Base-by-base conservation (phyloP, 2,888 invertebrate genomes). In the Diarsia dahlii region DNA sequence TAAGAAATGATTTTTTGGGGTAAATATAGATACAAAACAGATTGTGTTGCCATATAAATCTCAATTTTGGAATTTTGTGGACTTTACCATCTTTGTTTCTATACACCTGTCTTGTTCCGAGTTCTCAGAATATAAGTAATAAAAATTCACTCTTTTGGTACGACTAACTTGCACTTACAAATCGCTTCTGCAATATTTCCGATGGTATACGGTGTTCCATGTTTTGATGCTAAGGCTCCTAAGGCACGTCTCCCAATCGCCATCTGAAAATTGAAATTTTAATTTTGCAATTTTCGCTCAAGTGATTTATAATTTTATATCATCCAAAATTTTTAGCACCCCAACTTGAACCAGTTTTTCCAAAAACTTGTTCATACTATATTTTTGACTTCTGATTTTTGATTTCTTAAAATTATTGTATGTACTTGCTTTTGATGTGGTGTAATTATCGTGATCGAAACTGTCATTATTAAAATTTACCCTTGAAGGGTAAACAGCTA, bases 181-280 rank as follows among this genome's bases (percentile, higher is more conserved):
- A 97, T 95, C 28, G 96, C 94, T 85, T 95, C 95, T 52, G 97
- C 97, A n/a, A 97, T 96, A 60, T 97, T 97, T 28, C 97, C 97
- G 23, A 96, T 94, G 0, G 89, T 87, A 71, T 97, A 97, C 64
- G 87, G 84, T 0, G 97, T 97, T 10, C 95, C 95, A 81, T 97
- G 95, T 88, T 95, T 91, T 0, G 92, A 93, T 12, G 94, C 91
- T 10, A 97, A 89, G 0, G 97, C 97, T 8, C 94, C 94, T 87
- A 96, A 90, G 6, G 97, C 96, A 9, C 97, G 95, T 74, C 95
- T 94, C 9, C 97, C 97, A 65, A 97, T 96, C 45, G 91, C 92
- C 50, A 95, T 87, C 91, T 96, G 85, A 73, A 92, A 91, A 12
- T 34, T 67, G 6, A 46, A 28, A n/a, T 0, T 69, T 68, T 3